phyloP scores from a whole-genome alignment of 2,797 vertebrate genomes.

The Gambusia yucatana region DNA sequence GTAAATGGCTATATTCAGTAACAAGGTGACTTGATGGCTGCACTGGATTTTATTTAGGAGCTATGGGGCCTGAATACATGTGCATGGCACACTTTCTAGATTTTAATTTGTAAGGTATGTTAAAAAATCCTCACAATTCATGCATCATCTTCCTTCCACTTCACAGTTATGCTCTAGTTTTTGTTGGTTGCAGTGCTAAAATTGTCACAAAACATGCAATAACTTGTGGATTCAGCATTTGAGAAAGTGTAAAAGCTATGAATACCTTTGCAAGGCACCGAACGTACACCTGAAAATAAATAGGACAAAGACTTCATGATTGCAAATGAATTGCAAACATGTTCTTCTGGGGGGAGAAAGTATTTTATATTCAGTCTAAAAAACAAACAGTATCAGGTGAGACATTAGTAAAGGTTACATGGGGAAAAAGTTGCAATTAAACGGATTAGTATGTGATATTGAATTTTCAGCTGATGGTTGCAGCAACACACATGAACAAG shows the following conservation, averaged over 20 bases:
- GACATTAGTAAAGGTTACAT: rapidly evolving
- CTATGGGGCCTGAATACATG: background rate
- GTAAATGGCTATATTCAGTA: background rate
- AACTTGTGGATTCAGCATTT: background rate
- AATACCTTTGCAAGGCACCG: background rate
- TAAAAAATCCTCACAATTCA: background rate
- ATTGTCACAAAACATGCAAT: background rate
- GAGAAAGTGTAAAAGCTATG: background rate
- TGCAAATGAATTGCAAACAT: background rate
- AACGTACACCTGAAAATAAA: background rate
- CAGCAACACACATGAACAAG: background rate
- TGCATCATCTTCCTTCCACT: background rate
- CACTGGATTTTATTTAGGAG: background rate
- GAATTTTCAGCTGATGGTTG: background rate
- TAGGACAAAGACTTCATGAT: background rate
- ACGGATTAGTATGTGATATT: background rate
- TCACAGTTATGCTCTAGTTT: background rate
- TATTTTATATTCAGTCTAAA: background rate
- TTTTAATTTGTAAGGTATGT: background rate
- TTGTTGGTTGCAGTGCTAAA: background rate
- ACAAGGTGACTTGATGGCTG: background rate
- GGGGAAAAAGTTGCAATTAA: background rate
- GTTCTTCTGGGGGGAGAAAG: background rate
- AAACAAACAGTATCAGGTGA: background rate
- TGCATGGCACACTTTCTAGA: background rate